Percentiles rank a stretch among this genome's conserved stretches.
These are phyloP conservation scores for Salarias fasciatus DNA, from an alignment of 2,797 vertebrate genomes.

Conservation along the genomic window DNA sequence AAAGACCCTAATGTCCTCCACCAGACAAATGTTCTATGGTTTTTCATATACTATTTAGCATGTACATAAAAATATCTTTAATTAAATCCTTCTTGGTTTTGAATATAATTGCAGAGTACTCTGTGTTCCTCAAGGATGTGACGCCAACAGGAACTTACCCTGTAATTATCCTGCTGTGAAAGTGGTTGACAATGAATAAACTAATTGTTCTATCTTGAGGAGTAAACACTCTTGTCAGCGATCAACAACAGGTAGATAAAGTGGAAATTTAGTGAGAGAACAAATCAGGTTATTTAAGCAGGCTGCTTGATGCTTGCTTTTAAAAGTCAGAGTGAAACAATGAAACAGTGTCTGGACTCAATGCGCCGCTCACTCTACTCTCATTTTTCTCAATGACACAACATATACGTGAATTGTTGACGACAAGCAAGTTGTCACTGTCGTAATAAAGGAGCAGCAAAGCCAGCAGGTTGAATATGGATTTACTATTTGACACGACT, in stretches of 20 bases:
- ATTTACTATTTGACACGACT: slow-evolving; percentile 38
- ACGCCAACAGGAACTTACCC: too few species aligned
- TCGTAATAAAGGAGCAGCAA: slow-evolving; percentile 20
- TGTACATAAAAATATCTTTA: too few species aligned
- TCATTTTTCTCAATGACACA: slow-evolving; percentile 2
- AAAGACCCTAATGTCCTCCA: too few species aligned
- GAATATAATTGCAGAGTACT: too few species aligned
- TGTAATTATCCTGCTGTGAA: too few species aligned
- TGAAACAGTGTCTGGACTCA: neutral
- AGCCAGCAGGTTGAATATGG: slow-evolving; percentile 11
- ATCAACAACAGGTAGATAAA: neutral
- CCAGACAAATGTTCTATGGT: too few species aligned
- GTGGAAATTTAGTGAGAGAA: neutral
- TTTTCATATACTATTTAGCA: too few species aligned
- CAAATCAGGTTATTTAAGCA: neutral
- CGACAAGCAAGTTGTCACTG: slow-evolving; percentile 16
- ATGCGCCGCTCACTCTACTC: neutral
- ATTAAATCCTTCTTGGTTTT: too few species aligned
- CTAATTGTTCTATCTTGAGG: neutral
- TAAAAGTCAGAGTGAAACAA: neutral
- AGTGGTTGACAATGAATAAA: too few species aligned
- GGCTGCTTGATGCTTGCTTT: neutral
- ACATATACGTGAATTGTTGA: slow-evolving; percentile 8
- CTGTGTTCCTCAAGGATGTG: too few species aligned
- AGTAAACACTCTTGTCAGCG: neutral